Conservation (phyloP, 64 coral and sea anemone genomes). For the Stichodactyla mertensii region DNA sequence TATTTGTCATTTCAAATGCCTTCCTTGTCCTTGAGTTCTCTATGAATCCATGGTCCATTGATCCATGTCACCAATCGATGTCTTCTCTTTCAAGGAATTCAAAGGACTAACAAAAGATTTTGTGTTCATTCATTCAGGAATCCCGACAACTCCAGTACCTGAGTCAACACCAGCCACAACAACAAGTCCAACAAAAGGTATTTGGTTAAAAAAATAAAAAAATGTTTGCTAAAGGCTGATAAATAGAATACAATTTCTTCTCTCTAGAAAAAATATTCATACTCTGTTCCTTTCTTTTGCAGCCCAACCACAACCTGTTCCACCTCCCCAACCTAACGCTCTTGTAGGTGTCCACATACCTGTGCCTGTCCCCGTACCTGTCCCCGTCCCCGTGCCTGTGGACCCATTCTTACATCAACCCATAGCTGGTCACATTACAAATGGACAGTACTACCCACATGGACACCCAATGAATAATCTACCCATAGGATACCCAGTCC, state of each 20-base stretch:
- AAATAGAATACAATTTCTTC: no score
- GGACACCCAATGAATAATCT: background rate
- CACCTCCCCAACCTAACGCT: background rate
- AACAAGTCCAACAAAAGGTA: background rate
- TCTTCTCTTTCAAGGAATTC: no score
- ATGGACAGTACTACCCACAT: background rate
- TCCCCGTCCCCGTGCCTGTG: background rate
- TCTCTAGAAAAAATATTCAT: no score
- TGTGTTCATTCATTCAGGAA: background rate
- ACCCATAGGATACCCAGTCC: background rate
- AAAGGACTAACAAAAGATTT: background rate
- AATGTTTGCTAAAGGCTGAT: no score
- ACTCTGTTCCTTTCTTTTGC: background rate
- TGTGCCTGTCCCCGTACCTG: conserved; percentile 4
- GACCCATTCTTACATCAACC: background rate
- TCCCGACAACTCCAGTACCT: background rate
- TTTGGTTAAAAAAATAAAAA: background rate
- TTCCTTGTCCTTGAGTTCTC: no score
- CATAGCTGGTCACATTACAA: background rate
- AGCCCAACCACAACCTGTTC: background rate
- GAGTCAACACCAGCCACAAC: background rate
- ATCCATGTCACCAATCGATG: background rate
- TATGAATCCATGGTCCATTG: background rate
- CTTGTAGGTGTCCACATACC: background rate
- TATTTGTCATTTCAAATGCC: no score